Base-by-base conservation (phyloP, 1,140 invertebrate species). In the Cherax destructor region DNA sequence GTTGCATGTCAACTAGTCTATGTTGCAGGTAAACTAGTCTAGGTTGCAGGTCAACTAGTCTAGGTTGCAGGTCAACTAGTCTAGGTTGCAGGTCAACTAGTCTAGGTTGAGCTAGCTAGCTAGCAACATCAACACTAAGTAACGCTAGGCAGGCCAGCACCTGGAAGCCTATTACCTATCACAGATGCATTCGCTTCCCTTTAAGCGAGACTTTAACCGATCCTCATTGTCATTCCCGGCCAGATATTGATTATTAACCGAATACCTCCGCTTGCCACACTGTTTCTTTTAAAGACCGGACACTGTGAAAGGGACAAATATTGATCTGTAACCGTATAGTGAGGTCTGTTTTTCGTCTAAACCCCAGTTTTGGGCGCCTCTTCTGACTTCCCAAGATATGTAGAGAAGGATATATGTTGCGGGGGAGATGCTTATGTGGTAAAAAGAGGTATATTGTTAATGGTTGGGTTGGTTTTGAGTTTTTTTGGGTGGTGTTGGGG, bases 181-280 rank as follows among this genome's bases (percentile, higher is more conserved):
- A 74, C n/a, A 74, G 16, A 7, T 30, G 4, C 69, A 30, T 0
- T 74, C 7, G 1, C n/a, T 74, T 74, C 69, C 69, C 69, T 74
- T 74, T 74, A 74, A 74, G 69, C 59, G 81, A 49, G 30, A 65
- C 81, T 83, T 83, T 83, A 83, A 83, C 81, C 61, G 81, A 83
- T 69, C 81, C 81, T 83, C 24, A 83, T 83, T 83, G 81, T 83
- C 81, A 83, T 83, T 83, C 81, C 9, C 59, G 81, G 30, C 81
- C 81, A 83, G 69, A 83, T 83, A 83, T 83, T 69, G 81, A 83
- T 83, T 83, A 83, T 56, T 83, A 83, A 83, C 81, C 81, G 81
- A 83, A 83, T 30, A 69, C 81, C 81, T 83, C 81, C 61, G 59
- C 59, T 83, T 30, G 56, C 81, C 81, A n/a, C 80, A 69, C 81